These are phyloP conservation scores for Dynastes hyllus DNA, from an alignment of 2,888 invertebrate species.

Conservation along the genomic window DNA sequence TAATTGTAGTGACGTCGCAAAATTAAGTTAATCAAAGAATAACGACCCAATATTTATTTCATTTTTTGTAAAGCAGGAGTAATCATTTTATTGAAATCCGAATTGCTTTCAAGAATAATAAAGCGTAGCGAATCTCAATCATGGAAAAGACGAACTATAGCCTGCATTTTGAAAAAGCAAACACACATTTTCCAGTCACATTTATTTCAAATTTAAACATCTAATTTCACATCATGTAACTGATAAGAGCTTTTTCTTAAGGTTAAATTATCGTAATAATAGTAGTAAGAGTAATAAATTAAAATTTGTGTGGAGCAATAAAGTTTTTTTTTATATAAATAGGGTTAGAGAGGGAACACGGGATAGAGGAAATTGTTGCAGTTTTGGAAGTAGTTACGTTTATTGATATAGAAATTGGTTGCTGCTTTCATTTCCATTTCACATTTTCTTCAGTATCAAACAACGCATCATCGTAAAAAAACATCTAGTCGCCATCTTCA, in stretches of 20 bases:
- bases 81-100: too few species aligned
- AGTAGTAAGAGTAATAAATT: conserved; percentile 25
- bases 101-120: too few species aligned
- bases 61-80: too few species aligned
- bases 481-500: conserved; percentile 16
- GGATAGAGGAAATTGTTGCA: background rate
- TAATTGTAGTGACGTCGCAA: too few species aligned
- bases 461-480: conserved; percentile 5
- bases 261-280: conserved; percentile 43
- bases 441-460: background rate
- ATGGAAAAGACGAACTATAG: too few species aligned
- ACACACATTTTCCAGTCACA: conserved; percentile 66
- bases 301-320: conserved; percentile 24
- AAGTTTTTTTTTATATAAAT: background rate
- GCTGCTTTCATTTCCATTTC: conserved; percentile 6
- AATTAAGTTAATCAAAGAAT: too few species aligned
- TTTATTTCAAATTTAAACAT: conserved; percentile 71
- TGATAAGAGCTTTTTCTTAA: conserved; percentile 61
- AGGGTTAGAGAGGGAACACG: background rate
- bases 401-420: too few species aligned
- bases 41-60: too few species aligned
- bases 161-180: conserved; percentile 8
- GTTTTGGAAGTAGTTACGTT: background rate
- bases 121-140: too few species aligned
- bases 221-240: conserved; percentile 67